Base-by-base conservation (phyloP, 2,888 invertebrate species). In the Mesoligia furuncula region DNA sequence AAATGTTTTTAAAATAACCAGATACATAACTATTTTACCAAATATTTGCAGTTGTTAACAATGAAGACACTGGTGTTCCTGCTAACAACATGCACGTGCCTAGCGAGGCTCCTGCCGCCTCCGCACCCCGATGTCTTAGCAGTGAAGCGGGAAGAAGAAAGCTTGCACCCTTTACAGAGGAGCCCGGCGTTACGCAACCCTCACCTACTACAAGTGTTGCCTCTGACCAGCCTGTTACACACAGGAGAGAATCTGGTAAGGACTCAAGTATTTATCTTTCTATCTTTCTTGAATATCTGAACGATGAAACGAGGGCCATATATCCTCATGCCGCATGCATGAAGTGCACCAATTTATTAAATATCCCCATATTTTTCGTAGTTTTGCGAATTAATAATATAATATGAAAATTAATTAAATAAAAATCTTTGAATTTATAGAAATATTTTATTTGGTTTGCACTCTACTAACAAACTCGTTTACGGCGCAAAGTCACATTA, bases 131-230 rank as follows among this genome's bases (percentile, higher is more conserved):
- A 97, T 9, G 97, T 98, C 48, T 90, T 97, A 66, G 97, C 97
- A 69, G 97, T 97, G 54, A 95, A 97, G 31, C 96, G 94, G 36
- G 96, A 97, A 88, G 98, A 98, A 88, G 96, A 97, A 74, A 93
- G 91, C 0, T 92, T 98, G 67, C 97, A 97, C 2, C 93, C 94
- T n/a, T 94, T 97, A 79, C 92, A 97, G 42, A 94, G 97, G 75
- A 98, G 97, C 90, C 97, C 97, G 0, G 97, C 97, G 45, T 96
- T 97, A 73, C 97, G 96, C 85, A 97, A 97, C 79, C 97, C 97
- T 0, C 93, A 97, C 73, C 95, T 98, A 15, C 94, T 96, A 59
- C 94, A 97, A 72, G 94, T 97, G 0, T 89, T 98, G 62, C 97
- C 97, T 2, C 91, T 97, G 69, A 95, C 96, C 59, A 98, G 97